A percentile compares a stretch with the other conserved stretches of the same genome.
Evolutionary conservation across 2,113 vertebrate species (phyloP).

Genomic region (Osmerus mordax): DNA sequence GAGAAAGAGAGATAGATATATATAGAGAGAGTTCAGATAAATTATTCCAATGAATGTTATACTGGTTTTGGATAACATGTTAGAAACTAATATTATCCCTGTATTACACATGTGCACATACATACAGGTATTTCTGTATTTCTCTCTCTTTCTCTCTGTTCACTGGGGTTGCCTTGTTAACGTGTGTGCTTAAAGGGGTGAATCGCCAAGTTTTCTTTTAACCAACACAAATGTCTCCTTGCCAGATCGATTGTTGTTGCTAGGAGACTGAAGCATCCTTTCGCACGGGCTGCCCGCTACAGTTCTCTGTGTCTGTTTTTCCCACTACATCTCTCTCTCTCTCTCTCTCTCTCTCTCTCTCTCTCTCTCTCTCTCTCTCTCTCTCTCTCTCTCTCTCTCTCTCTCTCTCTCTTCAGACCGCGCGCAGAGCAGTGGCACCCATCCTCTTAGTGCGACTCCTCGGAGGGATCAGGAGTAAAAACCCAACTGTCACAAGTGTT

Average conservation of each 20-base stretch:
- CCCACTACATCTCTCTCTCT: constrained; percentile 20
- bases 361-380: constrained; percentile 24
- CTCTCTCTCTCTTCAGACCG: constrained; percentile 27
- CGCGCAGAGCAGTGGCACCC: constrained; percentile 62
- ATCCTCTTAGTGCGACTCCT: constrained; percentile 69
- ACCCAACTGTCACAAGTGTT: constrained; percentile 57
- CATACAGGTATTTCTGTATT: not conserved
- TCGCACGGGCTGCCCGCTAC: constrained; percentile 67
- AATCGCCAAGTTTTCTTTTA: constrained; percentile 72
- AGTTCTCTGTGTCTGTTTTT: constrained; percentile 55
- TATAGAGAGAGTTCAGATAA: too few species aligned
- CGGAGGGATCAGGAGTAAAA: constrained; percentile 66
- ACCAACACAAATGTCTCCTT: constrained; percentile 75
- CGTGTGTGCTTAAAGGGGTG: constrained; percentile 58
- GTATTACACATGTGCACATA: too few species aligned
- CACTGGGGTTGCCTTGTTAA: constrained; percentile 54
- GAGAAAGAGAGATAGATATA: too few species aligned
- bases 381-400: constrained; percentile 10
- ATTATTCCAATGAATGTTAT: too few species aligned
- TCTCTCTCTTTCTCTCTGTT: not conserved
- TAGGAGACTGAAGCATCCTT: constrained; percentile 85
- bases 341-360: constrained; percentile 41
- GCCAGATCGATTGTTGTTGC: constrained; percentile 80
- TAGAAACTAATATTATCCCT: too few species aligned
- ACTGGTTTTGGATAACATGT: too few species aligned